Conservation (phyloP, 2,888 invertebrate genomes). For the Terebella lapidaria region DNA sequence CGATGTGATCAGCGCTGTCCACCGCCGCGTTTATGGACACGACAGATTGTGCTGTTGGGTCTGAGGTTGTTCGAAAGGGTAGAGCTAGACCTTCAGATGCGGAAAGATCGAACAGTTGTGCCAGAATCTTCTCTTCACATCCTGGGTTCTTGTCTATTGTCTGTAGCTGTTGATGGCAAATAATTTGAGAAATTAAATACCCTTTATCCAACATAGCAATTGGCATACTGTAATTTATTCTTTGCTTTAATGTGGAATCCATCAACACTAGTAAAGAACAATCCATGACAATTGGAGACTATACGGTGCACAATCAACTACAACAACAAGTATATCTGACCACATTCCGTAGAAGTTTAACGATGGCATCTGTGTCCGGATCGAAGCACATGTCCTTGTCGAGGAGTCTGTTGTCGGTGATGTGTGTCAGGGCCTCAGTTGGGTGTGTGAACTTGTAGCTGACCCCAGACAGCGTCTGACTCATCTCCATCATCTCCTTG, state of each 20-base stretch:
- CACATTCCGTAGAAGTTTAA: conserved; percentile 37
- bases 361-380: conserved; percentile 41
- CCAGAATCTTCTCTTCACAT: conserved; percentile 41
- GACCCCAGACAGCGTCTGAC: conserved; percentile 23
- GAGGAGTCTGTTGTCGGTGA: conserved; percentile 37
- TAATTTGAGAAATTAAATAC: too few species aligned
- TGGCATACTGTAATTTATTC: too few species aligned
- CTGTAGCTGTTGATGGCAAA: too few species aligned
- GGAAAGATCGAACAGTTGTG: conserved; percentile 38
- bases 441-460: conserved; percentile 30
- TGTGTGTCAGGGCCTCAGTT: conserved; percentile 37
- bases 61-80: conserved; percentile 30
- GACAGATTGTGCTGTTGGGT: conserved; percentile 32
- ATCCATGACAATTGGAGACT: too few species aligned
- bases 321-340: too few species aligned
- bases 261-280: too few species aligned
- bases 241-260: too few species aligned
- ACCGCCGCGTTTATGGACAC: conserved; percentile 42
- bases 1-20: conserved; percentile 37
- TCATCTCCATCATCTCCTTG: conserved; percentile 32
- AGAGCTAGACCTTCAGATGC: conserved; percentile 45
- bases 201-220: too few species aligned
- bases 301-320: too few species aligned
- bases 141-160: conserved; percentile 39
- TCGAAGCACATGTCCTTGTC: conserved; percentile 48